Evolutionary conservation across 2,888 invertebrate species (phyloP), one percentile per base, ranked within the genome.

Genomic region (Acrocyrtus sp.): DNA sequence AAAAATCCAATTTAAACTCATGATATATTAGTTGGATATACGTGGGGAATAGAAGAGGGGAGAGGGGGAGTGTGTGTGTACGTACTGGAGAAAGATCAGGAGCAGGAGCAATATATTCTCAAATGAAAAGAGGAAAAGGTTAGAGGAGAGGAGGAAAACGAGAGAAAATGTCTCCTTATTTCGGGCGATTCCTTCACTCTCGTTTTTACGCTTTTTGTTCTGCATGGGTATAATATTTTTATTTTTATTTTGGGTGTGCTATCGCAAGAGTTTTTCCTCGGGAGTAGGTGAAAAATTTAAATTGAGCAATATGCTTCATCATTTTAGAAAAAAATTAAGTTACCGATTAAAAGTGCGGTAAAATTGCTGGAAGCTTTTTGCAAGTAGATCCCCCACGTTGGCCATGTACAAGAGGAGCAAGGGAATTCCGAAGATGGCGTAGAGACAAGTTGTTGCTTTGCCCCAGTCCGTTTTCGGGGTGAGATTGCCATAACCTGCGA

Each of bases 391-490:
- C 6, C 81, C 81, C 45, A 81, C 78, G 56, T 79, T 81, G 12
- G 80, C 77, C 80, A 81, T 80, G 78, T 80, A 80, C 12, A 81
- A 68, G 10, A 81, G 75, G 19, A 81, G 78, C 26, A 81, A 66
- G 1, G 81, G 81, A 62, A 81, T 81, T 43, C 81, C 81, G 50
- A 79, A 73, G 29, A 80, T 53, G 62, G 81, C 80, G 58, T 81
- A 81, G 47, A 80, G 70, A 54, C 81, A 79, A 22, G 80, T 81
- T 61, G 77, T 74, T 69, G 75, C 74, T 66, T 81, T 81, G n/a
- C 81, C 81, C 75, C 76, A 78, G 27, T 78, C 77, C 41, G 81
- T 80, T 57, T 76, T 78, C 22, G 81, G 81, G 34, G 78, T 77
- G 26, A 81, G 75, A 63, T 80, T 80, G 24, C 80, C 80, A 51